Evolutionary conservation across 1,140 invertebrate species (phyloP).

Genomic region (Drosophila busckii): DNA sequence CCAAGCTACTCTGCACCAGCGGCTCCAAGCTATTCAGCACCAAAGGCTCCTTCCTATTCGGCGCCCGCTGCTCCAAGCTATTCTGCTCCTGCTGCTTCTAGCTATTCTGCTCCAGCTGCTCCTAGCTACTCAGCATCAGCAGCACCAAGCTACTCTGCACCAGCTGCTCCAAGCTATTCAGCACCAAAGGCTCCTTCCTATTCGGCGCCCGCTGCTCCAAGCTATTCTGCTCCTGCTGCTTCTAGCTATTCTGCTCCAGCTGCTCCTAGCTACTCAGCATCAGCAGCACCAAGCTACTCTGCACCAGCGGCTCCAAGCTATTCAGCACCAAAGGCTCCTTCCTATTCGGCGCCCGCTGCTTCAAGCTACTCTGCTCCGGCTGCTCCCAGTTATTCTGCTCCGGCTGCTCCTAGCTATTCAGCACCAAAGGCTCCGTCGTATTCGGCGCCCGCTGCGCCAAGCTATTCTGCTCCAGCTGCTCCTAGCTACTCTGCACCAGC

Average conservation of each 20-base stretch:
- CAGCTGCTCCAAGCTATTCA: slow-evolving; percentile 2
- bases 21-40: slow-evolving; percentile 7
- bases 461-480: neutral
- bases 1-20: slow-evolving; percentile 6
- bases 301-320: too few species aligned
- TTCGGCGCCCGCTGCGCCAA: neutral
- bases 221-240: slow-evolving; percentile 4
- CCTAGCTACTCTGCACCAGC: neutral
- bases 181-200: slow-evolving; percentile 28
- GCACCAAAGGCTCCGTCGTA: neutral
- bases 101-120: slow-evolving; percentile 15
- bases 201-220: slow-evolving; percentile 32
- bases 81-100: slow-evolving; percentile 7
- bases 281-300: too few species aligned
- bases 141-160: too few species aligned
- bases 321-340: slow-evolving; percentile 6
- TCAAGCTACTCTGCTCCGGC: slow-evolving; percentile 6
- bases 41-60: slow-evolving; percentile 6
- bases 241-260: slow-evolving; percentile 6
- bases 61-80: slow-evolving; percentile 8
- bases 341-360: neutral
- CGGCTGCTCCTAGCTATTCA: slow-evolving; percentile 1
- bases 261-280: slow-evolving; percentile 8
- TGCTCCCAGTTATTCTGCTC: slow-evolving; percentile 1
- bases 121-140: slow-evolving; percentile 23